These are phyloP conservation scores for Phocoena phocoena DNA, from an alignment of 2,113 vertebrate genomes.

Conservation along the genomic window DNA sequence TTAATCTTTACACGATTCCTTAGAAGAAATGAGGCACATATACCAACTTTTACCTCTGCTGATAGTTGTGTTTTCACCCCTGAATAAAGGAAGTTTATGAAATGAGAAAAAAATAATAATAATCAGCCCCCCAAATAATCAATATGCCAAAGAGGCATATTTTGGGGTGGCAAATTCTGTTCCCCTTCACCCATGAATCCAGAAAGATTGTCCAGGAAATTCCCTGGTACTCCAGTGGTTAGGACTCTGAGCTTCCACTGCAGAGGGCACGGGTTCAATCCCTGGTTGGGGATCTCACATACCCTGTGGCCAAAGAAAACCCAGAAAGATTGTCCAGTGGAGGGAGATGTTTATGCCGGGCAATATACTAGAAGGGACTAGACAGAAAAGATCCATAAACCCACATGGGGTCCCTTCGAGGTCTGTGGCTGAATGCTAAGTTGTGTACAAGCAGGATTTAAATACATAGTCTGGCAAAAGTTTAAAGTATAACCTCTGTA, in stretches of 20 bases:
- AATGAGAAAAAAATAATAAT: not conserved
- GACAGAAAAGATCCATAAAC: not conserved
- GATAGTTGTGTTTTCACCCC: not conserved
- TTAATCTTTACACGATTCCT: not conserved
- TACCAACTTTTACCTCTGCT: not conserved
- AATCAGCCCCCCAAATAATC: not conserved
- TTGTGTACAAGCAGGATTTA: not conserved
- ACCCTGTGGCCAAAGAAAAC: not conserved
- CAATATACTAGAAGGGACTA: not conserved
- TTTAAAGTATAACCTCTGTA: constrained; percentile 8
- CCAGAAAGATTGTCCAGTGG: not conserved
- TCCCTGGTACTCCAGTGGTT: not conserved
- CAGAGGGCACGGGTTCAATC: not conserved
- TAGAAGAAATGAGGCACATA: not conserved
- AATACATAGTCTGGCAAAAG: not conserved
- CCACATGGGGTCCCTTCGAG: not conserved
- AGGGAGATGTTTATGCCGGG: not conserved
- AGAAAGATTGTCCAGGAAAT: not conserved
- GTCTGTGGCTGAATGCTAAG: not conserved
- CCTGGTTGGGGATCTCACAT: too few relatives aligned
- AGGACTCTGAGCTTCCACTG: not conserved
- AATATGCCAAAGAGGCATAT: not conserved
- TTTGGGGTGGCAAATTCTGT: not conserved
- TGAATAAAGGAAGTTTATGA: not conserved
- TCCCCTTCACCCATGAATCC: not conserved